Percentiles rank a stretch among this genome's conserved stretches.
Conservation (phyloP, 2,888 invertebrate genomes). For the Drosophila neotestacea region DNA sequence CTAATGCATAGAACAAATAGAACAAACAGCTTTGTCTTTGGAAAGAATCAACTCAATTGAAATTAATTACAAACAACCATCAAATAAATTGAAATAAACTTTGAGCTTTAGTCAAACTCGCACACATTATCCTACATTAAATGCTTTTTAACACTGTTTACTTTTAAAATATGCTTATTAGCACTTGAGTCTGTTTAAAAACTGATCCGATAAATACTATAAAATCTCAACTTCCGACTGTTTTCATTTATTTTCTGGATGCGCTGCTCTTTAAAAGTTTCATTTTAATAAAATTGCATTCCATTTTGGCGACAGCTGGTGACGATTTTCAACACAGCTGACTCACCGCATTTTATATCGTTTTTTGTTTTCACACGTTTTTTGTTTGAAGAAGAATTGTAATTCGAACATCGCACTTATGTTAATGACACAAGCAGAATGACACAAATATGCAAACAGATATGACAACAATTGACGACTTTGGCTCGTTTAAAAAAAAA, state of each 20-base stretch:
- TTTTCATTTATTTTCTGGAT: not conserved
- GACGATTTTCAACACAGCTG: constrained; percentile 31
- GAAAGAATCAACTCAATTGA: no score
- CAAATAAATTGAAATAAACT: no score
- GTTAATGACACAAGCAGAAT: constrained; percentile 50
- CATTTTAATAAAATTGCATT: constrained; percentile 31
- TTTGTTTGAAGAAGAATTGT: constrained; percentile 49
- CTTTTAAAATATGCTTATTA: no score
- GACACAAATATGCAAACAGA: constrained; percentile 19
- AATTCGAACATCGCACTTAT: constrained; percentile 56
- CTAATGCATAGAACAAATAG: no score
- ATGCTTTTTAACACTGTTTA: no score
- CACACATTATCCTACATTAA: no score
- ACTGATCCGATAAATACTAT: not conserved
- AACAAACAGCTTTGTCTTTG: no score
- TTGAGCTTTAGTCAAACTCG: no score
- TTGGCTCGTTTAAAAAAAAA: not conserved
- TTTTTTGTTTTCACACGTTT: constrained; percentile 62
- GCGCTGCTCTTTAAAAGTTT: constrained; percentile 7
- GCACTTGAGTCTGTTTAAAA: not conserved
- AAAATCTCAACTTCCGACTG: not conserved
- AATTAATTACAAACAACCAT: no score
- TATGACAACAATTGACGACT: constrained; percentile 33
- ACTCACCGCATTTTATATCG: constrained; percentile 37
- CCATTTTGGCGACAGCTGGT: constrained; percentile 23